Base-by-base conservation (phyloP, 2,888 invertebrate species). In the Dilophus febrilis region DNA sequence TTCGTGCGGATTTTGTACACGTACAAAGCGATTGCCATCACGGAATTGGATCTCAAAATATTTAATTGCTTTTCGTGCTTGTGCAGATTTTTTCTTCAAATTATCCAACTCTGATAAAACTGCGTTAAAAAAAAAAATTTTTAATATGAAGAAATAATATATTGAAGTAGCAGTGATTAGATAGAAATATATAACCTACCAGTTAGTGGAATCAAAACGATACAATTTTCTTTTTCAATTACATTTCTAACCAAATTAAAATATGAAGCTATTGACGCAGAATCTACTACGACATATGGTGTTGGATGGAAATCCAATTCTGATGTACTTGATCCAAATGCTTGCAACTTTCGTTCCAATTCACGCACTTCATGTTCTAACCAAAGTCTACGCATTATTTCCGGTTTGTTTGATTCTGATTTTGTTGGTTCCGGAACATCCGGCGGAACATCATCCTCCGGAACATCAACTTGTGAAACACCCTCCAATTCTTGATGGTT, bases 41-140 rank as follows among this genome's bases (percentile, higher is more conserved):
- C 79, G 77, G 47, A 92, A 75, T 56, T 91, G 88, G 29, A 72
- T 67, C 61, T 92, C 92, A 46, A 94, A 65, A 91, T 91, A 94
- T 48, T 92, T 81, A 43, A 91, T 92, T 4, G 87, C 88, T 56
- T 91, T 88, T 38, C 92, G 72, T 1, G 90, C 91, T 46, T 78
- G 74, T 46, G 77, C 74, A 51, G 81, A 80, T 6, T 22, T 80
- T 44, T 84, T 80, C 65, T 94, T 92, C 51, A 88, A 63, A 50
- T 85, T 80, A 58, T 92, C 92, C 56, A 92, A 64, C 46, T 84
- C 83, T 50, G 84, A 85, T 42, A 92, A 73, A 46, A 91, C 91
- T 91, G 63, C n/a, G n/a, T n/a, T 11, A 3, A 30, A 37, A 16
- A 36, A 28, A 41, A 12, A n/a, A n/a, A n/a, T n/a, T n/a, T n/a